These are phyloP conservation scores for Sebastes kiyomatsui DNA, from an alignment of 2,797 vertebrate species.

Conservation along the genomic window DNA sequence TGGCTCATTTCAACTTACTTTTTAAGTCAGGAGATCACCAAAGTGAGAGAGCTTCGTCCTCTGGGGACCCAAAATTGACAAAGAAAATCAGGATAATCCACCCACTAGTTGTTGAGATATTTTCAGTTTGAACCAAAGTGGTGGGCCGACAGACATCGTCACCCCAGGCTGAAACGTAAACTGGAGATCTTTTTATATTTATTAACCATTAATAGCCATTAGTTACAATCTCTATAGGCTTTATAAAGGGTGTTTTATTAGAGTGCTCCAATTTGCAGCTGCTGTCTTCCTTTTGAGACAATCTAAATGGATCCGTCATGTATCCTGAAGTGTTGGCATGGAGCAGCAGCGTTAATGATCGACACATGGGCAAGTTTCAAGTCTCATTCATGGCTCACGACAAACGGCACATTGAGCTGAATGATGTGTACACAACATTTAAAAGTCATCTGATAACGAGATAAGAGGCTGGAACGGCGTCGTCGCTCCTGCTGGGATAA, in stretches of 20 bases:
- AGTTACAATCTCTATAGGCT: neutral
- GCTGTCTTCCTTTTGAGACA: neutral
- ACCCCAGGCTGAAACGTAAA: neutral
- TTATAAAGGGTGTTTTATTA: neutral
- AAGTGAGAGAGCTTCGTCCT: neutral
- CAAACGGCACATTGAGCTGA: slow-evolving; percentile 26
- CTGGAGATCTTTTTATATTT: neutral
- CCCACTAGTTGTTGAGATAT: neutral
- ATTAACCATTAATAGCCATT: neutral
- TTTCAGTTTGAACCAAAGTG: neutral
- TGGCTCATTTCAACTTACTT: neutral
- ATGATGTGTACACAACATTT: slow-evolving; percentile 63
- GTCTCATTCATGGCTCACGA: neutral
- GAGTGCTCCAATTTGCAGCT: neutral
- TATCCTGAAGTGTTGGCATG: neutral
- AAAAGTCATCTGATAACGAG: slow-evolving; percentile 64
- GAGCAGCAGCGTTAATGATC: slow-evolving; percentile 27
- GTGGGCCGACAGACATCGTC: neutral
- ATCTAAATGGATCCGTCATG: neutral
- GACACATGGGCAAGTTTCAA: neutral
- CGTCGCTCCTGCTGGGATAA: slow-evolving; percentile 30
- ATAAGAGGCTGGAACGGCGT: slow-evolving; percentile 41
- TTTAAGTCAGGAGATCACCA: neutral
- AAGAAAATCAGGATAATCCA: neutral
- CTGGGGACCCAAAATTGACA: neutral